Evolutionary conservation across 2,113 vertebrate species (phyloP).

Genomic region (Ondatra zibethicus): DNA sequence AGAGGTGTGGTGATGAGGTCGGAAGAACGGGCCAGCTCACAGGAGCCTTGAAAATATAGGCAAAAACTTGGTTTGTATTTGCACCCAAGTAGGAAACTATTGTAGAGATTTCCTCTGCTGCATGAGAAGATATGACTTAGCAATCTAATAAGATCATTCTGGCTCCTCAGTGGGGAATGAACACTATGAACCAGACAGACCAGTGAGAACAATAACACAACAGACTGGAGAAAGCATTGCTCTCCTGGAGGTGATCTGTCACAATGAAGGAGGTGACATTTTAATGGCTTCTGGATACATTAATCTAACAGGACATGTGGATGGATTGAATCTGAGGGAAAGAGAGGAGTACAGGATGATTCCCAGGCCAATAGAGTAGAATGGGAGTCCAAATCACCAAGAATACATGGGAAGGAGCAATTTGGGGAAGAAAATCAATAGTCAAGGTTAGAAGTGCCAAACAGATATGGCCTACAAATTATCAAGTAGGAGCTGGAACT

Average conservation of each 20-base stretch:
- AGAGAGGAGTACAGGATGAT: not conserved
- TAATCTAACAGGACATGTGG: not conserved
- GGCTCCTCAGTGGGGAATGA: not conserved
- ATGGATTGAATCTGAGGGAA: not conserved
- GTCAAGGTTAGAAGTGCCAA: not conserved
- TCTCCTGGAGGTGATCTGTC: not conserved
- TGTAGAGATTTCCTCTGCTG: not conserved
- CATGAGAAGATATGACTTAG: not conserved
- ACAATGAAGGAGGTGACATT: not conserved
- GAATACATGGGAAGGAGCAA: not conserved
- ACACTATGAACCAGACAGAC: conserved; percentile 6
- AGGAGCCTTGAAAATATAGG: not conserved
- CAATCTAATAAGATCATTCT: conserved; percentile 24
- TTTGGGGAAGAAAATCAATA: not conserved
- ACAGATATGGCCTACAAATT: not conserved
- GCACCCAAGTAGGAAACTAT: not conserved
- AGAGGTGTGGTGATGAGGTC: not conserved
- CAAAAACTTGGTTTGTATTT: conserved; percentile 31
- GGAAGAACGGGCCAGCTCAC: not conserved
- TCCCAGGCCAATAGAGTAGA: not conserved
- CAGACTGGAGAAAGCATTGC: not conserved
- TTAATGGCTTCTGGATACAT: not conserved
- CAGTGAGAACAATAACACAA: not conserved
- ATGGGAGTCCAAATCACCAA: not conserved
- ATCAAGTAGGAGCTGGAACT: not conserved